phyloP scores from a whole-genome alignment of 1,140 invertebrate genomes.

The Harlomillsia oculata region DNA sequence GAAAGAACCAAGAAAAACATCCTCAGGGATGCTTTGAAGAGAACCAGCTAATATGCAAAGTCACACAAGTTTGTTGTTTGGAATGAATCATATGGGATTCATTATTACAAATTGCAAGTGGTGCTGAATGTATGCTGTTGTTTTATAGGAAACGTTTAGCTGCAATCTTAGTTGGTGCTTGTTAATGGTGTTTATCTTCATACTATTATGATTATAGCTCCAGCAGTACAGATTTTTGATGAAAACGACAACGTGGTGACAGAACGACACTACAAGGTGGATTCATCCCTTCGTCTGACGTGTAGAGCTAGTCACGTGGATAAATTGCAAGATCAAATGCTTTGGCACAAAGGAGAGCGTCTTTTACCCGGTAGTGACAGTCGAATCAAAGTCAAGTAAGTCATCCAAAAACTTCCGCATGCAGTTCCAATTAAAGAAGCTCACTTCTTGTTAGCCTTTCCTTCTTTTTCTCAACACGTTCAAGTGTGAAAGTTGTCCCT shows the following conservation, averaged over 20 bases:
- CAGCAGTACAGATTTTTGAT: slow-evolving; percentile 55
- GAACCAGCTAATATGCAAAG: too few relatives aligned
- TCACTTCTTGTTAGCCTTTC: too few relatives aligned
- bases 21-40: too few relatives aligned
- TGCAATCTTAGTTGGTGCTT: not conserved
- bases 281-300: slow-evolving; percentile 58
- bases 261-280: slow-evolving; percentile 58
- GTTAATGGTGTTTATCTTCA: not conserved
- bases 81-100: too few relatives aligned
- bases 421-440: too few relatives aligned
- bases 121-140: too few relatives aligned
- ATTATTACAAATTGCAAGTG: too few relatives aligned
- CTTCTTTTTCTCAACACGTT: not conserved
- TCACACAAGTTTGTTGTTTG: too few relatives aligned
- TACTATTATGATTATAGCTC: slow-evolving; percentile 43
- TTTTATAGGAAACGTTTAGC: too few relatives aligned
- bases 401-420: too few relatives aligned
- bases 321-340: slow-evolving; percentile 32
- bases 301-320: slow-evolving; percentile 48
- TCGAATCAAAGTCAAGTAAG: slow-evolving; percentile 36
- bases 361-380: slow-evolving; percentile 29
- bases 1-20: too few relatives aligned
- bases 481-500: not conserved
- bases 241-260: slow-evolving; percentile 55
- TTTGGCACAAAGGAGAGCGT: slow-evolving; percentile 31